Conservation (phyloP, 2,797 vertebrate genomes). For the Pitangus sulphuratus region DNA sequence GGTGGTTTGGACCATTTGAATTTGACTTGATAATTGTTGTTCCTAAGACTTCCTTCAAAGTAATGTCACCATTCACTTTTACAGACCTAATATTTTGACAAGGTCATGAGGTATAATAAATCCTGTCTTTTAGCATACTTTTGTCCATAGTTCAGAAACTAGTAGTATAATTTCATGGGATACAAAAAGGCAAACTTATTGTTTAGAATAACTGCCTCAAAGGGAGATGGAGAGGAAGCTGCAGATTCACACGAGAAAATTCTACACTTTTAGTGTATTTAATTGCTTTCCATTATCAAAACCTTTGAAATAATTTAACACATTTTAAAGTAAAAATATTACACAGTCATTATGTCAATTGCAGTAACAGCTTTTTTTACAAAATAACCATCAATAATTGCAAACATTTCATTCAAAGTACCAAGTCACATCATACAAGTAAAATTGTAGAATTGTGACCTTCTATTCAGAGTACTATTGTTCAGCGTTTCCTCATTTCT, state of each 20-base stretch:
- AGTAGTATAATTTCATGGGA: not conserved
- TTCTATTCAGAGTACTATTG: not conserved
- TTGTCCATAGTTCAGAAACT: not conserved
- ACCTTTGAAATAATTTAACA: conserved; percentile 18
- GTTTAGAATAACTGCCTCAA: not conserved
- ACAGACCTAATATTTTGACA: not conserved
- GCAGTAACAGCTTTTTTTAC: conserved; percentile 66
- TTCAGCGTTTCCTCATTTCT: not conserved
- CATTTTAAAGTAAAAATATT: conserved; percentile 37
- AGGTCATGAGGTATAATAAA: not conserved
- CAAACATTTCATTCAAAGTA: conserved; percentile 71
- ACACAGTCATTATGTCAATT: conserved; percentile 55
- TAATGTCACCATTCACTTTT: not conserved
- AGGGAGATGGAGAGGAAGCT: not conserved
- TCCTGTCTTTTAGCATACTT: not conserved
- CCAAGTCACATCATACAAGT: conserved; percentile 61
- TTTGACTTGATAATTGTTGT: not conserved
- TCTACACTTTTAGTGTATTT: not conserved
- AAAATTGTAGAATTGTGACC: not conserved
- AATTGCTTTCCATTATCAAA: not conserved
- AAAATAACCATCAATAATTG: conserved; percentile 73
- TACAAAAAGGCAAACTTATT: not conserved
- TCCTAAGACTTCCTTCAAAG: not conserved
- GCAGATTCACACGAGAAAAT: not conserved
- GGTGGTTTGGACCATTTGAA: not conserved